Conservation (phyloP, 2,888 invertebrate species). For the Atethmia centrago region DNA sequence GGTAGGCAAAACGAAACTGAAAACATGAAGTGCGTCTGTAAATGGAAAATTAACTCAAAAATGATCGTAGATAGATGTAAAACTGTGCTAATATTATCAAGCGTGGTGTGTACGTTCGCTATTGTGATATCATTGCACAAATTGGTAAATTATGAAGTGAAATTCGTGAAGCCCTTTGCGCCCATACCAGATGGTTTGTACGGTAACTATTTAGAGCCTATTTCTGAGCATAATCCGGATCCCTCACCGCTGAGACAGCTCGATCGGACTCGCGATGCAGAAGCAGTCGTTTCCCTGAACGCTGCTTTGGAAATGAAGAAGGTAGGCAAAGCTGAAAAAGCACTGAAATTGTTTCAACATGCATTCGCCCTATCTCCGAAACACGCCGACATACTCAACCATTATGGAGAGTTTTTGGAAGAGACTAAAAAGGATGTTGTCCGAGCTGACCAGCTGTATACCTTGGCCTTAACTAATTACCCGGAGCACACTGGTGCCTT, state of each 20-base stretch:
- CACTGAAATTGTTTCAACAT: conserved; percentile 96
- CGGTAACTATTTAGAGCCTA: conserved; percentile 82
- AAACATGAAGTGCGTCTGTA: conserved; percentile 81
- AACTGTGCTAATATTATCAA: conserved; percentile 85
- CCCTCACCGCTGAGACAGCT: conserved; percentile 67
- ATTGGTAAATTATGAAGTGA: conserved; percentile 82
- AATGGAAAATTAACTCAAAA: conserved; percentile 78
- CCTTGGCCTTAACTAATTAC: conserved; percentile 95
- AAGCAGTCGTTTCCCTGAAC: conserved; percentile 96
- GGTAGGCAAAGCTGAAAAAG: conserved; percentile 96
- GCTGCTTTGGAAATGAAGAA: conserved; percentile 96
- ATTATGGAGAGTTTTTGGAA: conserved; percentile 98
- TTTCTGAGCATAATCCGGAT: conserved; percentile 74
- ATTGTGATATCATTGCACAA: conserved; percentile 84
- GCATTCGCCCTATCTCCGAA: conserved; percentile 97
- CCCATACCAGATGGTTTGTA: conserved; percentile 85
- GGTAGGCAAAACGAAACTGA: conserved; percentile 79
- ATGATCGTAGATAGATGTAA: conserved; percentile 86
- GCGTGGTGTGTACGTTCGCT: conserved; percentile 84
- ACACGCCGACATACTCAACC: conserved; percentile 97
- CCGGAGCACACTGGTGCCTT: conserved; percentile 96
- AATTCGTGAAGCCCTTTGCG: conserved; percentile 83
- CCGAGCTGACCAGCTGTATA: conserved; percentile 97
- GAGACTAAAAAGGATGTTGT: conserved; percentile 95
- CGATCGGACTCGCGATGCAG: conserved; percentile 87